Evolutionary conservation across 2,888 invertebrate species (phyloP).

Genomic region (Apocheima hispidaria): DNA sequence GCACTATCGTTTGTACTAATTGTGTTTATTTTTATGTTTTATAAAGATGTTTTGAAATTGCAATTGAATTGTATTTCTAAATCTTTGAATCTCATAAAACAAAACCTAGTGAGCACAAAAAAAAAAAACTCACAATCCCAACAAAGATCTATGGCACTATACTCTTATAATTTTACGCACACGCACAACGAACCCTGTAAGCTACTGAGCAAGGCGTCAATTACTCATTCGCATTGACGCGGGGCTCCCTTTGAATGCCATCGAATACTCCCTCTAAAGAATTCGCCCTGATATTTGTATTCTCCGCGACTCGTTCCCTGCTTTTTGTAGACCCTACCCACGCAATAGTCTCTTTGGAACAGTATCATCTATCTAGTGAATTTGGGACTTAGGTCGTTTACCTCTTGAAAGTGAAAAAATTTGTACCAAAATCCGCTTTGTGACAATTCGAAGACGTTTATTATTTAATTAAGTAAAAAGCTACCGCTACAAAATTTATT

Average conservation of each 20-base stretch:
- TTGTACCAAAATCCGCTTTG: neutral
- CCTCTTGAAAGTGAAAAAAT: neutral
- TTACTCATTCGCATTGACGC: conserved; percentile 47
- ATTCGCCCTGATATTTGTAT: conserved; percentile 48
- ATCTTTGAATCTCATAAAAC: too few species aligned
- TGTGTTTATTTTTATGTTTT: too few species aligned
- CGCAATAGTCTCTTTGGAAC: conserved; percentile 7
- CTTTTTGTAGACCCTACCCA: conserved; percentile 29
- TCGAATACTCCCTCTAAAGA: conserved; percentile 50
- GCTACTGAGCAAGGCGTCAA: conserved; percentile 38
- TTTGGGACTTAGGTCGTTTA: neutral
- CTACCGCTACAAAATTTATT: too few species aligned
- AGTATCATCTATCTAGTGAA: neutral
- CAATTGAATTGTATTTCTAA: too few species aligned
- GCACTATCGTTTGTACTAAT: too few species aligned
- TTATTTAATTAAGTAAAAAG: too few species aligned
- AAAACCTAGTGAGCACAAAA: neutral
- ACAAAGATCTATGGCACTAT: neutral
- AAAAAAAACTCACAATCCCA: neutral
- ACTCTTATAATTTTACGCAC: neutral
- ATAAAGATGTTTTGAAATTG: too few species aligned
- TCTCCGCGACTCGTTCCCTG: conserved; percentile 27
- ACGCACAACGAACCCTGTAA: conserved; percentile 11
- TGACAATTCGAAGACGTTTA: too few species aligned
- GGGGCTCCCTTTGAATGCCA: conserved; percentile 53